Percentiles rank a stretch among this genome's conserved stretches.
phyloP scores from a whole-genome alignment of 2,113 vertebrate species.

The Alligator sinensis region DNA sequence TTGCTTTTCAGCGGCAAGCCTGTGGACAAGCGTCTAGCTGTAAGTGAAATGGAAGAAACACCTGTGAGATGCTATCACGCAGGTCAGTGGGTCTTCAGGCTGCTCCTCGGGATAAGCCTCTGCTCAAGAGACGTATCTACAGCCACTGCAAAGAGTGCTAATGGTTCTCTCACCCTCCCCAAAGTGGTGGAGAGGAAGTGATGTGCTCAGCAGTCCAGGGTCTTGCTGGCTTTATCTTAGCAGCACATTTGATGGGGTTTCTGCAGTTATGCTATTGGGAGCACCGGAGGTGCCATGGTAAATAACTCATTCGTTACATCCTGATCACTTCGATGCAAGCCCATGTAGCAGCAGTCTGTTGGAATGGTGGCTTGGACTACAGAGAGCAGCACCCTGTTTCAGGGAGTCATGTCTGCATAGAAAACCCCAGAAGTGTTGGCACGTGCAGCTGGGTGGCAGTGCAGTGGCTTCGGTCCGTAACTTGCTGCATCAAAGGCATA shows the following conservation, averaged over 20 bases:
- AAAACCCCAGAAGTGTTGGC: rapidly evolving
- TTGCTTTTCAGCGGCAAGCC: slow-evolving; percentile 33
- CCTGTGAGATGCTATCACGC: not conserved
- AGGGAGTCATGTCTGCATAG: not conserved
- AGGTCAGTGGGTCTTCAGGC: not conserved
- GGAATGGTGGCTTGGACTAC: rapidly evolving
- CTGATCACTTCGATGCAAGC: not conserved
- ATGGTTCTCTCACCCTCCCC: not conserved
- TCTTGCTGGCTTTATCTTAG: not conserved
- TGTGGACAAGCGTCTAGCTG: not conserved
- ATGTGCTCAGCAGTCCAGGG: not conserved
- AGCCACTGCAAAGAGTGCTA: not conserved
- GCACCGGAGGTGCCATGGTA: not conserved
- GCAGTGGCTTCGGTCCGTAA: not conserved
- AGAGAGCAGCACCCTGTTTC: not conserved
- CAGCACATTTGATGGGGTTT: not conserved
- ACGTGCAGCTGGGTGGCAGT: rapidly evolving
- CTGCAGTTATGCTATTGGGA: not conserved
- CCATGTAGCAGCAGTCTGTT: not conserved
- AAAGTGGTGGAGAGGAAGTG: not conserved
- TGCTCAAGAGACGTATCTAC: not conserved
- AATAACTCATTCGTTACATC: not conserved
- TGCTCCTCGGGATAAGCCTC: not conserved
- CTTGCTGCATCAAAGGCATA: not conserved
- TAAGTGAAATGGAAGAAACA: not conserved